phyloP scores from a whole-genome alignment of 2,797 vertebrate genomes.

The Picus viridis region DNA sequence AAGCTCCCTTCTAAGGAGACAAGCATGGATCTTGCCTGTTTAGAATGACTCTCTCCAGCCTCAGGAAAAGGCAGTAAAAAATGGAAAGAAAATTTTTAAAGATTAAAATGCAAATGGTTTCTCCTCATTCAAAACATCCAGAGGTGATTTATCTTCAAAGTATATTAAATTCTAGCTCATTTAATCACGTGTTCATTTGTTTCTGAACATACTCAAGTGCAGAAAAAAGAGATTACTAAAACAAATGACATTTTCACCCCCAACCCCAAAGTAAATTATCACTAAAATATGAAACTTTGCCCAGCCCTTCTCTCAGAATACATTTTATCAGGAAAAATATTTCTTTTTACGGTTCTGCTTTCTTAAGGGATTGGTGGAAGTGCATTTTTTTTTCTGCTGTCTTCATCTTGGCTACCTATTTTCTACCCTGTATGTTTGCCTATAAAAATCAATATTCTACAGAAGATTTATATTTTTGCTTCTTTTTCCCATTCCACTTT shows the following conservation, averaged over 20 bases:
- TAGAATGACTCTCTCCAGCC: not conserved
- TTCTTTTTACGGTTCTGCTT: not conserved
- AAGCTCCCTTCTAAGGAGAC: not conserved
- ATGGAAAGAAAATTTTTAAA: not conserved
- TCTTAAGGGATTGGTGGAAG: not conserved
- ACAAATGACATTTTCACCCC: not conserved
- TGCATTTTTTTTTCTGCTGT: not conserved
- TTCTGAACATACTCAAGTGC: not conserved
- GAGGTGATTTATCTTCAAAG: constrained; percentile 8
- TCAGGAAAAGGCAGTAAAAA: constrained; percentile 5
- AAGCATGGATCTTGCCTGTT: not conserved
- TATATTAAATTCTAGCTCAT: not conserved
- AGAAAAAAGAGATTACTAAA: not conserved
- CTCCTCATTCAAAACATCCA: not conserved
- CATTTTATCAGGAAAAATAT: not conserved
- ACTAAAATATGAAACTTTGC: not conserved
- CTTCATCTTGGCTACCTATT: not conserved
- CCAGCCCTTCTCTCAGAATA: not conserved
- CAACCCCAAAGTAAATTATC: not conserved
- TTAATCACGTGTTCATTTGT: not conserved
- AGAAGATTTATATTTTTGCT: not conserved
- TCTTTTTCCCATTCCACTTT: not conserved
- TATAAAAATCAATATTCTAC: not conserved
- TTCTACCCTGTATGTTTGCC: not conserved
- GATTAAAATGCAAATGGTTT: not conserved